Evolutionary conservation across 2,797 vertebrate genomes (phyloP).

Genomic region (Ceyx erithaca): DNA sequence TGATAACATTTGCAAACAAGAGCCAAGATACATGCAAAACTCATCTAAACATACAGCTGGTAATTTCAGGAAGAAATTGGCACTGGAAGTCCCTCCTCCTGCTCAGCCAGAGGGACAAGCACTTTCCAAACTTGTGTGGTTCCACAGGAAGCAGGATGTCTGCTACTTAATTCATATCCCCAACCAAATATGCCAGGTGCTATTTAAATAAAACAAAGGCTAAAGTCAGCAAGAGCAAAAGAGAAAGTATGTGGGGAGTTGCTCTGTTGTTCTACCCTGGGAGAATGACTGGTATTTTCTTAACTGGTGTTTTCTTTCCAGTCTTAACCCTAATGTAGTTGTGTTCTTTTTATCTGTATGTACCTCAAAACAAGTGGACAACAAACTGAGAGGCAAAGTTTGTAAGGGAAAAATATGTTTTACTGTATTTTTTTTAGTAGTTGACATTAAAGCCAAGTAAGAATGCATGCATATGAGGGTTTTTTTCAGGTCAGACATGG

Average conservation of each 20-base stretch:
- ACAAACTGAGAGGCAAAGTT: not conserved
- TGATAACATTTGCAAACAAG: slow-evolving; percentile 31
- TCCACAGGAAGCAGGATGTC: not conserved
- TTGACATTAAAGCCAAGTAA: not conserved
- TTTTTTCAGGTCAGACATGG: not conserved
- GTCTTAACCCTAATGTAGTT: not conserved
- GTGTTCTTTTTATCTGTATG: not conserved
- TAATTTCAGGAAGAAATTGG: not conserved
- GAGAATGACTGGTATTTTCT: slow-evolving; percentile 30
- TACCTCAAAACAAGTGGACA: not conserved
- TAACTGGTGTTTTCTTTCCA: not conserved
- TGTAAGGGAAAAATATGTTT: not conserved
- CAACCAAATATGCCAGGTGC: slow-evolving; percentile 1
- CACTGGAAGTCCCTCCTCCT: not conserved
- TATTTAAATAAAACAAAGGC: slow-evolving; percentile 22
- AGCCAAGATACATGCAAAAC: slow-evolving; percentile 17
- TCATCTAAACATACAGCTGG: not conserved
- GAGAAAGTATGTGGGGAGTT: slow-evolving; percentile 6
- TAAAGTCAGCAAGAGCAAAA: slow-evolving; percentile 18
- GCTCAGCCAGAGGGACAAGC: not conserved
- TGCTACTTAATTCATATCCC: not conserved
- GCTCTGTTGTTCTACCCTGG: not conserved
- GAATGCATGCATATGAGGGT: not conserved
- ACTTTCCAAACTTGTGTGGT: not conserved
- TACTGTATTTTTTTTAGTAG: not conserved